Percentiles rank a stretch among this genome's conserved stretches.
Evolutionary conservation across 23 tunicate genomes (phyloP).

Genomic region (Diplosoma virens): DNA sequence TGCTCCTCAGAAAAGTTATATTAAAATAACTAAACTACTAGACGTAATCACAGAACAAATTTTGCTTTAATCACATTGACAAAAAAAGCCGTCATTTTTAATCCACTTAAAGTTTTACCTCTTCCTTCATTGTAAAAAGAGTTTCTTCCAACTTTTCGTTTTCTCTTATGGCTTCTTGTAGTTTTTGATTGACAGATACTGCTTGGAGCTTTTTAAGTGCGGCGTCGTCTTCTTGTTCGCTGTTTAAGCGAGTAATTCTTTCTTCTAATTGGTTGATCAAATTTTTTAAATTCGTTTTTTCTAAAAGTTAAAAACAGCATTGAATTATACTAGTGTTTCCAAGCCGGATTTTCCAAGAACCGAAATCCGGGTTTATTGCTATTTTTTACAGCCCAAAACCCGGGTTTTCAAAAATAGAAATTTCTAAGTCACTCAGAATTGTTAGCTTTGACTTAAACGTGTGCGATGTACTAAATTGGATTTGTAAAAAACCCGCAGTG

Average conservation of each 20-base stretch:
- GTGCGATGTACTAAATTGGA: too few species aligned
- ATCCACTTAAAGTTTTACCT: constrained; percentile 30
- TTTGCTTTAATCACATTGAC: background rate
- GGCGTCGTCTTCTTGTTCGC: constrained; percentile 52
- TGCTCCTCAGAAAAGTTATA: background rate
- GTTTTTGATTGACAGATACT: constrained; percentile 33
- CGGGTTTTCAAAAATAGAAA: too few species aligned
- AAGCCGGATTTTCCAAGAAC: too few species aligned
- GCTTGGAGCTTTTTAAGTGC: constrained; percentile 27
- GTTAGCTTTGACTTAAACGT: too few species aligned
- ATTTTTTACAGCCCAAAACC: too few species aligned
- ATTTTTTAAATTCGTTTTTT: constrained; percentile 44
- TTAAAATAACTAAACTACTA: background rate
- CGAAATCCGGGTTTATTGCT: too few species aligned
- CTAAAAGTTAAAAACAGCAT: too few species aligned
- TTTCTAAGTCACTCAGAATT: too few species aligned
- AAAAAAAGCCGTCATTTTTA: background rate
- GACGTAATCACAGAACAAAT: too few species aligned
- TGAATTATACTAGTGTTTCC: too few species aligned
- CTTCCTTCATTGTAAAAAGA: constrained; percentile 36
- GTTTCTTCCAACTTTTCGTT: constrained; percentile 41
- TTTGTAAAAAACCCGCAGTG: too few species aligned
- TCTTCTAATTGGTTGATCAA: constrained; percentile 57
- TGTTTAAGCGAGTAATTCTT: constrained; percentile 44
- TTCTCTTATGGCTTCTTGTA: constrained; percentile 9